Evolutionary conservation across 2,888 invertebrate genomes (phyloP).

Genomic region (Drosophila picticornis): DNA sequence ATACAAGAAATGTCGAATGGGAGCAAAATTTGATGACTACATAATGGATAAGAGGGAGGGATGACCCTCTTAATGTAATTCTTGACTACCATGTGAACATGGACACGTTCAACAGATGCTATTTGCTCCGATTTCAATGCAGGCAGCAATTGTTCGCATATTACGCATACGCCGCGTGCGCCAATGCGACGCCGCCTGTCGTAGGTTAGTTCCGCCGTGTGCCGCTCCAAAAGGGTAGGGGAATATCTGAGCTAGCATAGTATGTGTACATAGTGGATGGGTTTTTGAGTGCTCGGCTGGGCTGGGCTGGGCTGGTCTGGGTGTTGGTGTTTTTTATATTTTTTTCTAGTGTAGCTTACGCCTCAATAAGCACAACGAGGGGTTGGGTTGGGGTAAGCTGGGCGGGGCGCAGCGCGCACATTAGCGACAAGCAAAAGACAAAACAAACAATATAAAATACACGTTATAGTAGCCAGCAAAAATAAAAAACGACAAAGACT

Average conservation of each 20-base stretch:
- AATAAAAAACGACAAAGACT: slow-evolving; percentile 13
- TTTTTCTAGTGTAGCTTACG: slow-evolving; percentile 31
- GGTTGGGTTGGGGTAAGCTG: slow-evolving; percentile 7
- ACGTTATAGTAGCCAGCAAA: slow-evolving; percentile 36
- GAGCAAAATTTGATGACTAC: neutral
- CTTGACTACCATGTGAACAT: neutral
- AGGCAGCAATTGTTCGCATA: slow-evolving; percentile 28
- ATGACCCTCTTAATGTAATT: neutral
- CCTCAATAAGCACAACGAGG: slow-evolving; percentile 46
- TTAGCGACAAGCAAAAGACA: slow-evolving; percentile 56
- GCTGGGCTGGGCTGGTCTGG: slow-evolving; percentile 5
- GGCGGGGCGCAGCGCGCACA: slow-evolving; percentile 43
- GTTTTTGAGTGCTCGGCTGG: neutral
- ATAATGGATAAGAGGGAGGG: neutral
- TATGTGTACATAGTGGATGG: neutral
- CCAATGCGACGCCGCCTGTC: slow-evolving; percentile 51
- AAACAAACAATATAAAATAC: slow-evolving; percentile 54
- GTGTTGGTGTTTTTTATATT: slow-evolving; percentile 9
- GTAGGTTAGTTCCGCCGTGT: slow-evolving; percentile 53
- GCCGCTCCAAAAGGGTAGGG: slow-evolving; percentile 12
- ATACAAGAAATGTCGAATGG: neutral
- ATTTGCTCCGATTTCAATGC: slow-evolving; percentile 19
- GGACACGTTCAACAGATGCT: slow-evolving; percentile 1
- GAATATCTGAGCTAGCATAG: neutral
- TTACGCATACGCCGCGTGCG: slow-evolving; percentile 59